Evolutionary conservation across 2,797 vertebrate species (phyloP).

Genomic region (Mormyrops attenuatus): DNA sequence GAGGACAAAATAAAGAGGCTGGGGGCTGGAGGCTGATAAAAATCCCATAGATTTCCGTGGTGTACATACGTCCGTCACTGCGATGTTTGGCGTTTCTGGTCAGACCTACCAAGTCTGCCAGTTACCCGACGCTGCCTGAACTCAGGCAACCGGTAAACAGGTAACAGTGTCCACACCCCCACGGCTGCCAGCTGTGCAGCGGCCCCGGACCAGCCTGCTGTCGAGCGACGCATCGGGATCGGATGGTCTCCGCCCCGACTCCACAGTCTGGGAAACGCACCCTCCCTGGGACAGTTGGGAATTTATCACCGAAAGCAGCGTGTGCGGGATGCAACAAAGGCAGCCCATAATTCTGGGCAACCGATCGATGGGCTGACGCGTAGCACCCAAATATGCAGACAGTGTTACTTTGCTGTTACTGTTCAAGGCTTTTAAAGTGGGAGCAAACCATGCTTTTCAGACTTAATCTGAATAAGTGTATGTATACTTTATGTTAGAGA

Average conservation of each 20-base stretch:
- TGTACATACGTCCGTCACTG: background rate
- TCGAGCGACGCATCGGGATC: background rate
- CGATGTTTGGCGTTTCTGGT: background rate
- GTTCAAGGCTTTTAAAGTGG: background rate
- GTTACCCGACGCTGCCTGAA: background rate
- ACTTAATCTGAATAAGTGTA: background rate
- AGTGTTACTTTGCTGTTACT: background rate
- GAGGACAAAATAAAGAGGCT: background rate
- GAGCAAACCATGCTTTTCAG: background rate
- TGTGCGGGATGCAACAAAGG: background rate
- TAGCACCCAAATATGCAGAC: background rate
- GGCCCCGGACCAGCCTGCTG: background rate
- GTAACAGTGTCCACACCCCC: background rate
- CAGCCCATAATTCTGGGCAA: background rate
- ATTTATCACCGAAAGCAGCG: background rate
- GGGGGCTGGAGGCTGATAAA: background rate
- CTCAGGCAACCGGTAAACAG: background rate
- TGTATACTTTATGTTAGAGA: background rate
- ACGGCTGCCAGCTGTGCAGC: background rate
- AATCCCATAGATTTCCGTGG: background rate
- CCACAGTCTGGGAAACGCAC: background rate
- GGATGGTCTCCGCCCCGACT: background rate
- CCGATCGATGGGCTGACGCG: background rate
- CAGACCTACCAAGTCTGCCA: background rate
- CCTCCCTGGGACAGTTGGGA: background rate